Evolutionary conservation across 2,888 invertebrate species (phyloP), one percentile per base, ranked within the genome.

Genomic region (Colostygia pectinataria): DNA sequence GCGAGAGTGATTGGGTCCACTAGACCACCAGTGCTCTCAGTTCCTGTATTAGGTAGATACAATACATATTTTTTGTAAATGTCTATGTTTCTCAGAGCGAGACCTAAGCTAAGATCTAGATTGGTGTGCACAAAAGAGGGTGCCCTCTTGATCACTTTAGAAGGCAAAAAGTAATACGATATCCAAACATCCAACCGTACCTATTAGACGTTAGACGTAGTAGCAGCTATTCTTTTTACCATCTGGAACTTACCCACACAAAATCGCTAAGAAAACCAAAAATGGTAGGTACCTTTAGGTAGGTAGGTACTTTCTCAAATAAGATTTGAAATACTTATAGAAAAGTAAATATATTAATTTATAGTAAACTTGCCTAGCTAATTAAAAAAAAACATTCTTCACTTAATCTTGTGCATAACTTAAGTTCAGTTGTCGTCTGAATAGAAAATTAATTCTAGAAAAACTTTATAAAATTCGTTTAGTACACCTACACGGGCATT

Each of bases 121-220:
- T 20, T 9, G 2, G 3, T 1, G 15, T 9, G 15, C 32, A 0
- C 10, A 32, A 3, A 4, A 4, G 9, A 18, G n/a, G 9, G 13
- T 7, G 2, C 14, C 8, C 14, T 15, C 15, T 33, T 23, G 25
- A 28, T 15, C 37, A 25, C 36, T 37, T 29, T 31, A 20, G 23
- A 29, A 14, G 24, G 15, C 42, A 33, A 13, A 31, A 37, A 44
- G 37, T 38, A 31, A 44, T 37, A 18, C 31, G n/a, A 44, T 44
- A 44, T 38, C 31, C 25, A n/a, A 24, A 44, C 38, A 44, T 38
- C 31, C 25, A n/a, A 24, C 23, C 14, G 36, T 37, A 28, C n/a
- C n/a, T n/a, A n/a, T n/a, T n/a, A n/a, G n/a, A n/a, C n/a, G n/a
- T n/a, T n/a, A n/a, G n/a, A n/a, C n/a, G n/a, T 9, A n/a, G 31